These are phyloP conservation scores for Stenichneumon culpator DNA, from an alignment of 2,888 invertebrate species.

Conservation along the genomic window DNA sequence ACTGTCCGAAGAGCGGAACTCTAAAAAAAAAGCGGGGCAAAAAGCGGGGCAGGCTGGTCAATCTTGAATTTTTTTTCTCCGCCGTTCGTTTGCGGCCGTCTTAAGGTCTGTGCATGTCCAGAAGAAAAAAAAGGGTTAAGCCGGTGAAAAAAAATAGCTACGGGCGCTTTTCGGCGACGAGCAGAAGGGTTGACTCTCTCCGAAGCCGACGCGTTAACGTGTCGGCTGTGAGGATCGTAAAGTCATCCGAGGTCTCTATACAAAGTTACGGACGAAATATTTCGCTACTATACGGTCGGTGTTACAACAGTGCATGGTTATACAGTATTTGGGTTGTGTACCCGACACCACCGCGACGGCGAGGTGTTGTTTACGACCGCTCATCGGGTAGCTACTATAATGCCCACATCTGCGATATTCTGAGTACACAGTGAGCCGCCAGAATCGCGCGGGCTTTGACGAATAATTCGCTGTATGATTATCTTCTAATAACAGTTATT, in stretches of 20 bases:
- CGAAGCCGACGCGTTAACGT: slow-evolving; percentile 58
- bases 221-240: slow-evolving; percentile 58
- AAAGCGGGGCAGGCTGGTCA: slow-evolving; percentile 70
- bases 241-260: slow-evolving; percentile 15
- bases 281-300: slow-evolving; percentile 33
- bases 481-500: not conserved
- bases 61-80: slow-evolving; percentile 18
- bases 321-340: slow-evolving; percentile 43
- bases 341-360: slow-evolving; percentile 15
- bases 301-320: slow-evolving; percentile 17
- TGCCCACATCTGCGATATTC: slow-evolving; percentile 4
- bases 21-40: slow-evolving; percentile 71
- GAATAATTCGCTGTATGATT: not conserved
- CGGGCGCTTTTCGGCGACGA: slow-evolving; percentile 5
- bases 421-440: not conserved
- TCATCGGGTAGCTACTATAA: slow-evolving; percentile 48
- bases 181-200: slow-evolving; percentile 61
- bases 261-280: not conserved
- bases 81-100: slow-evolving; percentile 61
- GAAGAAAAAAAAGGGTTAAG: slow-evolving; percentile 64
- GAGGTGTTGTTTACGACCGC: slow-evolving; percentile 54
- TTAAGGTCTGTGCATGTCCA: slow-evolving; percentile 61
- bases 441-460: not conserved
- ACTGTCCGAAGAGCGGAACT: slow-evolving; percentile 47
- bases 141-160: not conserved